phyloP scores from a whole-genome alignment of 2,797 vertebrate species.

The Crocodylus rhombifer region DNA sequence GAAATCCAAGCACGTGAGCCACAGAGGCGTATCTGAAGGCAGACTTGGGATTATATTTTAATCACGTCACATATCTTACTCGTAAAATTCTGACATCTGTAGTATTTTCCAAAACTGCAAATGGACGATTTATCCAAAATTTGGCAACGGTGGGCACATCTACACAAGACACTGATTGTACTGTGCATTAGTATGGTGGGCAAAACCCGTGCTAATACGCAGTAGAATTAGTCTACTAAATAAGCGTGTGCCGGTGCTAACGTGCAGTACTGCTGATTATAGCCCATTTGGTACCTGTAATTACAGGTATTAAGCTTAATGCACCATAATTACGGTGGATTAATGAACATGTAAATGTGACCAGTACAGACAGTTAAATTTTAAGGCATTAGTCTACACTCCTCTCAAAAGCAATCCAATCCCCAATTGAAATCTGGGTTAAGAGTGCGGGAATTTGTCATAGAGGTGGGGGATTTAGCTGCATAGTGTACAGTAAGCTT shows the following conservation, averaged over 20 bases:
- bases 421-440: background rate
- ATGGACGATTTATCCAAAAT: background rate
- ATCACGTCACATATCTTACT: too few species aligned
- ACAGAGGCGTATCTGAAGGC: background rate
- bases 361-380: too few species aligned
- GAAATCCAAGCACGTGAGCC: background rate
- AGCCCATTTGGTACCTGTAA: too few species aligned
- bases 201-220: background rate
- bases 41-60: background rate
- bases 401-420: background rate
- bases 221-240: too few species aligned
- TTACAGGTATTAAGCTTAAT: too few species aligned
- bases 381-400: background rate
- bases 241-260: too few species aligned
- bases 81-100: rapidly evolving
- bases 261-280: too few species aligned
- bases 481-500: background rate
- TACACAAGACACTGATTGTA: too few species aligned
- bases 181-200: background rate
- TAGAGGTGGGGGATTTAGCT: background rate
- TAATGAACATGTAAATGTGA: too few species aligned
- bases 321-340: too few species aligned
- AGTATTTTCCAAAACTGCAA: background rate
- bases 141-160: background rate
- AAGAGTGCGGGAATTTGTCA: background rate